Evolutionary conservation across 23 tunicate species (phyloP).

Genomic region (Oikopleura vanhoeffeni): DNA sequence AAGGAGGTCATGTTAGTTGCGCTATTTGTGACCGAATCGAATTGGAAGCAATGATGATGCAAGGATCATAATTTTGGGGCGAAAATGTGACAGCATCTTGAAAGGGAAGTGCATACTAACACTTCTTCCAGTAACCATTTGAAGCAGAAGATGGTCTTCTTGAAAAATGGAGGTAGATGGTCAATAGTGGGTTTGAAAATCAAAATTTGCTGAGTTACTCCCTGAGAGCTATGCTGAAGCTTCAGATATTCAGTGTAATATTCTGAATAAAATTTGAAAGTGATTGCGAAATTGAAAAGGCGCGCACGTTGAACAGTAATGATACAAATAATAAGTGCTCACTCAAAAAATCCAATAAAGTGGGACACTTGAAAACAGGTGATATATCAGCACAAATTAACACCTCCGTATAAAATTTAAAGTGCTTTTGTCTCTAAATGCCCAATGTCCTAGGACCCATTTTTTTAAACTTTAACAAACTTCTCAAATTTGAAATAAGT

Average conservation of each 20-base stretch:
- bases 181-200: constrained; percentile 41
- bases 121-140: constrained; percentile 39
- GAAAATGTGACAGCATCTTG: constrained; percentile 34
- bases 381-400: too few species aligned
- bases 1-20: constrained; percentile 18
- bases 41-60: constrained; percentile 64
- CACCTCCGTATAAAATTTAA: too few species aligned
- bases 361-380: too few species aligned
- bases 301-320: too few species aligned
- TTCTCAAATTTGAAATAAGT: too few species aligned
- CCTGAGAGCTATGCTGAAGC: constrained; percentile 63
- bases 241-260: constrained; percentile 58
- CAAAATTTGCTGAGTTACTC: constrained; percentile 32
- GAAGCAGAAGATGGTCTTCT: constrained; percentile 59
- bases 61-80: constrained; percentile 37
- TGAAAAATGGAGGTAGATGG: constrained; percentile 18
- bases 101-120: constrained; percentile 53
- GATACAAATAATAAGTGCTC: too few species aligned
- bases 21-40: constrained; percentile 40
- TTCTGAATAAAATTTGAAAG: too few species aligned
- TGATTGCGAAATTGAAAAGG: too few species aligned
- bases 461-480: too few species aligned
- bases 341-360: too few species aligned
- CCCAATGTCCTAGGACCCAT: too few species aligned
- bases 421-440: too few species aligned